These are phyloP conservation scores for Blastobasis adustella DNA, from an alignment of 2,888 invertebrate species.

Conservation along the genomic window DNA sequence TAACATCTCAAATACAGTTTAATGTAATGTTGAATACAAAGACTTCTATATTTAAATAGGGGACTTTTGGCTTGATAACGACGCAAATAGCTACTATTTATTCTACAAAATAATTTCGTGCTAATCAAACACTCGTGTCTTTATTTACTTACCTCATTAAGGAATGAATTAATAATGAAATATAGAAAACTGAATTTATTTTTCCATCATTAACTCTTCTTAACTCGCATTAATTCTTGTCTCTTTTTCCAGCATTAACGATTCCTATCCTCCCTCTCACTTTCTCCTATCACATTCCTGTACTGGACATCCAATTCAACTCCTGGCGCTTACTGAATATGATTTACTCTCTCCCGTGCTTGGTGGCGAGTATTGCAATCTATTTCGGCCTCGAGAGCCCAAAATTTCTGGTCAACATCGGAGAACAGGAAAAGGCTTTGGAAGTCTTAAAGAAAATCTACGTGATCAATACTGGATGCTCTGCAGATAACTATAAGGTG, in stretches of 20 bases:
- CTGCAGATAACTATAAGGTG: constrained; percentile 38
- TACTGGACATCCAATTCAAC: constrained; percentile 71
- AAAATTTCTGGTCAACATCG: constrained; percentile 78
- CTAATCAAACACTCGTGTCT: no score
- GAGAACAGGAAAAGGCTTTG: constrained; percentile 73
- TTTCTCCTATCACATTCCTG: constrained; percentile 54
- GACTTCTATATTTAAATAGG: no score
- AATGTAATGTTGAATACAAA: no score
- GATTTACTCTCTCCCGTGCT: constrained; percentile 76
- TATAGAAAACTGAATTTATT: background rate
- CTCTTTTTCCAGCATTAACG: constrained; percentile 70
- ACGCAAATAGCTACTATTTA: no score
- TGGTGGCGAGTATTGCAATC: constrained; percentile 74
- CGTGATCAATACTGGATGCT: constrained; percentile 41
- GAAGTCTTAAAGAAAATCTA: constrained; percentile 41
- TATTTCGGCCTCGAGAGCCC: constrained; percentile 82
- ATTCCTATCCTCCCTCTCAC: constrained; percentile 77
- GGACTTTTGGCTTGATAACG: no score
- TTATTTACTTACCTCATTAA: no score
- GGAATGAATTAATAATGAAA: no score
- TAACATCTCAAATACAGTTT: no score
- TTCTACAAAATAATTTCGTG: no score
- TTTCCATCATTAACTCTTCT: background rate
- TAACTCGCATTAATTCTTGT: background rate
- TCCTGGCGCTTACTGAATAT: constrained; percentile 84